Evolutionary conservation across 2,797 vertebrate genomes (phyloP).

Genomic region (Anolis apletophallus): DNA sequence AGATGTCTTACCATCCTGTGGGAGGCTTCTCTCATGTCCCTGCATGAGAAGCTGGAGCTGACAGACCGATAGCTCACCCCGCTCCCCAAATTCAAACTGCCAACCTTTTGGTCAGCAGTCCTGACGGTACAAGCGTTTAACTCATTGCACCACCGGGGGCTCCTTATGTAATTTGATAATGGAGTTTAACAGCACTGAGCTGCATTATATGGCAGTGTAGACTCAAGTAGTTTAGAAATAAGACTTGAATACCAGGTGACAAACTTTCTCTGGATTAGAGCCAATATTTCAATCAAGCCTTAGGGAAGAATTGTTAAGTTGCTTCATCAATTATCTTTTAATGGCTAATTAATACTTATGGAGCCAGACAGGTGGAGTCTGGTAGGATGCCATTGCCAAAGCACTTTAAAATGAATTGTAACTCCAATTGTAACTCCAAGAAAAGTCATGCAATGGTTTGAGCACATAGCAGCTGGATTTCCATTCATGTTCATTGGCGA

Average conservation of each 20-base stretch:
- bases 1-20: no score
- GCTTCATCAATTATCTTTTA: neutral
- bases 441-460: neutral
- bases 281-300: neutral
- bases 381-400: neutral
- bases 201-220: no score
- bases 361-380: neutral
- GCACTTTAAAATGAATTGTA: neutral
- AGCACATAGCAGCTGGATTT: neutral
- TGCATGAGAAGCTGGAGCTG: no score
- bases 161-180: no score
- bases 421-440: neutral
- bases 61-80: no score
- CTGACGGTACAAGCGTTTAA: no score
- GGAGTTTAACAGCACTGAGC: no score
- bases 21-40: no score
- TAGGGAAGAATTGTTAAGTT: neutral
- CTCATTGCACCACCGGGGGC: no score
- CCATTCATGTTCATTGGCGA: neutral
- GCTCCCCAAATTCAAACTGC: no score
- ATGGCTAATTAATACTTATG: neutral
- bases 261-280: neutral
- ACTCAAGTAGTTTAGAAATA: neutral
- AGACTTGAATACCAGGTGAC: neutral
- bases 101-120: no score